phyloP scores from a whole-genome alignment of 2,113 vertebrate species.

The Spheniscus mendiculus region DNA sequence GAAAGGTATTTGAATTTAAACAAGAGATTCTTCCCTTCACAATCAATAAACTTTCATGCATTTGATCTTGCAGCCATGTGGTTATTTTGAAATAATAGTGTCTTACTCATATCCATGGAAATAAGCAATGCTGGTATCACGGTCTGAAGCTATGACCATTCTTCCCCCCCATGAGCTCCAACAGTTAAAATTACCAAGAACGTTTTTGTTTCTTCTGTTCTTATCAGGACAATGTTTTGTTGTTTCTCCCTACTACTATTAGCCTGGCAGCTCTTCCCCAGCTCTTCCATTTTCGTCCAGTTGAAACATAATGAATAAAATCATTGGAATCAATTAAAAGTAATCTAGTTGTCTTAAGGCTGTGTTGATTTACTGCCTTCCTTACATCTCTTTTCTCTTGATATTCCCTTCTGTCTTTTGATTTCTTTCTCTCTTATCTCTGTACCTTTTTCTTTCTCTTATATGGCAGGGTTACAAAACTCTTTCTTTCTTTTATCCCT shows the following conservation, averaged over 20 bases:
- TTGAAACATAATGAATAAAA: not conserved
- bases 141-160: not conserved
- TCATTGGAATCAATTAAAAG: not conserved
- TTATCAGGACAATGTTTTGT: not conserved
- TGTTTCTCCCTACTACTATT: not conserved
- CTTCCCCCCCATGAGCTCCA: fast-evolving
- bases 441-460: not conserved
- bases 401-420: not conserved
- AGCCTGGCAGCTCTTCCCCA: not conserved
- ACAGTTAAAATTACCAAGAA: not conserved
- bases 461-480: not conserved
- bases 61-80: not conserved
- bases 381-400: not conserved
- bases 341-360: not conserved
- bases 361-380: not conserved
- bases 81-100: not conserved
- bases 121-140: not conserved
- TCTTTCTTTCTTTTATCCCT: not conserved
- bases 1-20: not conserved
- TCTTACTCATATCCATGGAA: not conserved
- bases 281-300: not conserved
- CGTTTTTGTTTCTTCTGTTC: not conserved
- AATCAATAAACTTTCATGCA: not conserved
- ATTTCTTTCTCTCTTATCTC: not conserved
- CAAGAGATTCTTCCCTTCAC: not conserved